Evolutionary conservation across 2,113 vertebrate species (phyloP), one percentile per base, ranked within the genome.

Genomic region (Etheostoma spectabile): DNA sequence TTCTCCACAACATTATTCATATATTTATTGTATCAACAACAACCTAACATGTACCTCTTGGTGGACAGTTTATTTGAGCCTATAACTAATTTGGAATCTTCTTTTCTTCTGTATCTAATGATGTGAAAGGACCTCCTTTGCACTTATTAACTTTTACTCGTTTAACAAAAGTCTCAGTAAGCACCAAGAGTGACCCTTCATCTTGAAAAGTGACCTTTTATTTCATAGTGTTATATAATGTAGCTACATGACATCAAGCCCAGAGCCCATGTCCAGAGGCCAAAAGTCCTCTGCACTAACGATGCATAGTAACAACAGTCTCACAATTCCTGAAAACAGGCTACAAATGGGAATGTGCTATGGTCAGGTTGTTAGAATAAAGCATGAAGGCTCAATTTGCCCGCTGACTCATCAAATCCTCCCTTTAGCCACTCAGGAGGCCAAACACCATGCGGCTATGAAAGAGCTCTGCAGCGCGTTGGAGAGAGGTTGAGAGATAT

Each of bases 321-420:
- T 86, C 79, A 77, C 68, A 69, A 69, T 69, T 84, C 72, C 74
- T 68, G 74, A 38, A 61, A 90, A 74, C 72, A 73, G 38, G 85
- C 82, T 79, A 84, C 90, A 89, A 84, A 82, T 78, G 60, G 90
- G 91, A 77, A 85, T 49, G 3, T 38, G 42, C 21, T 82, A 74
- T 85, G 88, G 89, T 88, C 88, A 80, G 86, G 5, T 51, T 90
- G 88, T 92, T 89, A 94, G 84, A 93, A 93, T 89, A 90, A 91
- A 89, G 85, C 88, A 91, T 83, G 86, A 95, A 91, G 88, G 91
- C 92, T 95, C 91, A 94, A 92, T 95, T 93, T 94, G 86, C 80
- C 82, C 24, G 0, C 33, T 57, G 10, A 60, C 78, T 86, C 79
- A 82, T 90, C 88, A 92, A 88, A 77, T 65, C 73, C 45, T 79